These are phyloP conservation scores for Carcinoscorpius rotundicauda DNA, from an alignment of 1,140 invertebrate genomes.

Conservation along the genomic window DNA sequence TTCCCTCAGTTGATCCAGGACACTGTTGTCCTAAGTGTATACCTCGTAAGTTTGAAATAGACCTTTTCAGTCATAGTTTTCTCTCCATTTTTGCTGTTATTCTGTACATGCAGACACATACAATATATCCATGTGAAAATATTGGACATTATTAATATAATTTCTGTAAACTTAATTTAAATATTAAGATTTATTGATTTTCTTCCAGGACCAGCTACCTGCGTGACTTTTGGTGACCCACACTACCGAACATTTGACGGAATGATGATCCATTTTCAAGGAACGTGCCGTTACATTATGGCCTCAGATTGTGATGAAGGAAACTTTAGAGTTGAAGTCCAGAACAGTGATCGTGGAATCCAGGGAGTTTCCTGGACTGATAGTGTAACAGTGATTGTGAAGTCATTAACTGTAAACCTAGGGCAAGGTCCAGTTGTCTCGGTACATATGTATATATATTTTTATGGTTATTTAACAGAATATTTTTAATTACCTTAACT, in stretches of 20 bases:
- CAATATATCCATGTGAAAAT: too few relatives aligned
- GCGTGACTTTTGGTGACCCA: slow-evolving; percentile 84
- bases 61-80: not conserved
- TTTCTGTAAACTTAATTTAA: not conserved
- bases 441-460: too few relatives aligned
- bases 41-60: slow-evolving; percentile 44
- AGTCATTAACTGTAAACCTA: slow-evolving; percentile 12
- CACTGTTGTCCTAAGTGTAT: slow-evolving; percentile 77
- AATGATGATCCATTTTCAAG: slow-evolving; percentile 74
- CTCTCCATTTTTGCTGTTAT: too few relatives aligned
- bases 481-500: too few relatives aligned
- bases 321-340: slow-evolving; percentile 13
- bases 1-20: slow-evolving; percentile 51
- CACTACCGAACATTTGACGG: slow-evolving; percentile 91
- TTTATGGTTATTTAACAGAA: too few relatives aligned
- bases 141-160: not conserved
- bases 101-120: too few relatives aligned
- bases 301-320: slow-evolving; percentile 13
- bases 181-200: not conserved
- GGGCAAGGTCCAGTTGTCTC: slow-evolving; percentile 4
- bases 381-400: slow-evolving; percentile 10
- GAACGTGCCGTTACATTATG: slow-evolving; percentile 17
- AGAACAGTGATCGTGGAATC: slow-evolving; percentile 18
- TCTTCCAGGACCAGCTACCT: slow-evolving; percentile 39
- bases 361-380: slow-evolving; percentile 21